Percentiles rank a stretch among this genome's conserved stretches.
phyloP scores from a whole-genome alignment of 1,140 invertebrate genomes.

The Plutomurus gul region DNA sequence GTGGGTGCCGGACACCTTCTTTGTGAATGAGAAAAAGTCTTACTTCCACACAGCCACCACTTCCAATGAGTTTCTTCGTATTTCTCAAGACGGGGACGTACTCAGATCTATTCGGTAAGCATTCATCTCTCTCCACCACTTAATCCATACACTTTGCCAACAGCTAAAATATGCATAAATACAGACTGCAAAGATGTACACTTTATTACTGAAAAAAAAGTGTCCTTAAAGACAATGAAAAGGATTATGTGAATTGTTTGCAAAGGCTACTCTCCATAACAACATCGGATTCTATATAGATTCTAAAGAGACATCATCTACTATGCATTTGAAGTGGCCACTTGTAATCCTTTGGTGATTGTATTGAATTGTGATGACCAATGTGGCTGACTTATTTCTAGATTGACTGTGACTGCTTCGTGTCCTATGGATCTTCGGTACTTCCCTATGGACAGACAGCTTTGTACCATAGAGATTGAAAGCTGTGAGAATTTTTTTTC shows the following conservation, averaged over 20 bases:
- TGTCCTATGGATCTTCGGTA: slow-evolving; percentile 98
- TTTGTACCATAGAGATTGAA: slow-evolving; percentile 96
- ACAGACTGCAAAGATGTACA: not conserved
- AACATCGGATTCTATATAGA: too few relatives aligned
- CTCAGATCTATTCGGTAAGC: slow-evolving; percentile 92
- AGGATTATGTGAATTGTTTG: too few relatives aligned
- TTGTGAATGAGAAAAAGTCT: slow-evolving; percentile 97
- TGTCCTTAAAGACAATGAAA: too few relatives aligned
- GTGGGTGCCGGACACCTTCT: slow-evolving; percentile 98
- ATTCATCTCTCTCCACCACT: not conserved
- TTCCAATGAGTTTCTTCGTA: slow-evolving; percentile 94
- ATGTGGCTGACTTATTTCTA: slow-evolving; percentile 64
- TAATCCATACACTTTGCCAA: not conserved
- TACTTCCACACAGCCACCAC: slow-evolving; percentile 98
- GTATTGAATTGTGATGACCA: not conserved
- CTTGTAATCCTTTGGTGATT: too few relatives aligned
- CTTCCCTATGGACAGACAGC: slow-evolving; percentile 95
- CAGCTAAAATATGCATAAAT: too few relatives aligned
- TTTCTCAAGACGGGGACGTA: slow-evolving; percentile 91
- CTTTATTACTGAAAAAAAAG: too few relatives aligned
- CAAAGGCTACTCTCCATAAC: too few relatives aligned
- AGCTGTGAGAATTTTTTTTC: slow-evolving; percentile 82
- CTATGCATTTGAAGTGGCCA: too few relatives aligned
- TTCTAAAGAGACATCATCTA: too few relatives aligned
- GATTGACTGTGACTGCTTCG: slow-evolving; percentile 94